Percentiles rank a stretch among this genome's conserved stretches.
Evolutionary conservation across 2,888 invertebrate species (phyloP).

Genomic region (Petrolisthes manimaculis): DNA sequence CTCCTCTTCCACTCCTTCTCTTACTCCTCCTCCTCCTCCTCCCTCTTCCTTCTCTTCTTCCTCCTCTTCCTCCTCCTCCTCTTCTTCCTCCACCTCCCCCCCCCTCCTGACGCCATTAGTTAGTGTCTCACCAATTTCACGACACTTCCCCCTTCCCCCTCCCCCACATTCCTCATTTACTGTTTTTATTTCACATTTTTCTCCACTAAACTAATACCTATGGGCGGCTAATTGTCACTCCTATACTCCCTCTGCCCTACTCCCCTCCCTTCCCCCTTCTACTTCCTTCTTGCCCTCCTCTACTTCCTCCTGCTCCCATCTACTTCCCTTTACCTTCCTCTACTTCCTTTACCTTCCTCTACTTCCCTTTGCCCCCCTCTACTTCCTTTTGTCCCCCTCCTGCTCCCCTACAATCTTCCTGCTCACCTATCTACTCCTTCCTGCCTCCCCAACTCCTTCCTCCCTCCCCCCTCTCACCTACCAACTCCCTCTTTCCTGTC

Average conservation of each 20-base stretch:
- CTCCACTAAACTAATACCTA: neutral
- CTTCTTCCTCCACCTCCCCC: neutral
- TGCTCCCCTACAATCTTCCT: neutral
- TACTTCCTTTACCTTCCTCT: too few relatives aligned
- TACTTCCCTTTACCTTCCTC: too few relatives aligned
- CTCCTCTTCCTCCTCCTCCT: neutral
- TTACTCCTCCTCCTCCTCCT: conserved; percentile 13
- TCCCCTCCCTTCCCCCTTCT: too few relatives aligned
- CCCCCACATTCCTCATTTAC: neutral
- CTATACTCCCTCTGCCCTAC: too few relatives aligned
- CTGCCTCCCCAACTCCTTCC: neutral
- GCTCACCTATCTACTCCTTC: neutral
- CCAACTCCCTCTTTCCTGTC: neutral
- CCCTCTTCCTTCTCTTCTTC: neutral
- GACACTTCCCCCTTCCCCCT: neutral
- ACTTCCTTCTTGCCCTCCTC: too few relatives aligned
- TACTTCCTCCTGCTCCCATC: too few relatives aligned
- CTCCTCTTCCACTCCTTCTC: neutral
- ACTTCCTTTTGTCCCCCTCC: too few relatives aligned
- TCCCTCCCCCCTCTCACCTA: neutral
- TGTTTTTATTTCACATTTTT: too few relatives aligned
- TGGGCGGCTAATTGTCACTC: too few relatives aligned
- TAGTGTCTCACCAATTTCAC: neutral
- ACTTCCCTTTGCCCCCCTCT: too few relatives aligned
- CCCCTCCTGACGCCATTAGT: neutral